Evolutionary conservation across 2,888 invertebrate species (phyloP), one percentile per base, ranked within the genome.

Genomic region (Tipula helvola): DNA sequence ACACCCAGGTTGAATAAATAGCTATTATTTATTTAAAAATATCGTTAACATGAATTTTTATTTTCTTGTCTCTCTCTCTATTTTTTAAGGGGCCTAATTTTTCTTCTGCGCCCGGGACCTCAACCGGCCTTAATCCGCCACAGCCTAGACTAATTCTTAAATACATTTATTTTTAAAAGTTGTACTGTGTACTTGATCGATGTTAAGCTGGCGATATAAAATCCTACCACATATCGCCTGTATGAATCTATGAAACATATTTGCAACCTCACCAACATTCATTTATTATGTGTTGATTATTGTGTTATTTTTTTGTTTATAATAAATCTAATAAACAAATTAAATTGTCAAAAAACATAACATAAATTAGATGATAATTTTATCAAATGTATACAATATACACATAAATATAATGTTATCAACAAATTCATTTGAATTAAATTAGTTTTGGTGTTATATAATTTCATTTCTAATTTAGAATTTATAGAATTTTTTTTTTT

Each of bases 351-450:
- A 71, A 71, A 71, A 18, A 18, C 71, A 71, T 12, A 71, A 71
- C 71, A 71, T 71, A 71, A 71, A 71, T 71, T 71, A 71, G 71
- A 71, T 71, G 71, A 71, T 71, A 71, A 71, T 71, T 28, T 71
- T 71, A 71, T 71, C 71, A 71, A 52, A 52, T 52, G 8, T 71
- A 71, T 71, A 28, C 28, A 71, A 71, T 2, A 71, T 10, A 71
- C 28, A 28, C 12, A 71, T 28, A 10, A 10, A 10, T 71, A 71
- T 71, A 71, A 71, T 71, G 71, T 71, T 71, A 71, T 71, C 71
- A 71, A 71, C 71, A 71, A 71, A 71, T 71, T 71, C 71, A 71
- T 71, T 71, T 71, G 71, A 71, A 71, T 71, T 71, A 71, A 71
- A 71, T 71, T 71, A 71, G 71, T 71, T 71, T 71, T 71, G 28